These are phyloP conservation scores for Syrphus vitripennis DNA, from an alignment of 2,888 invertebrate genomes.

Conservation along the genomic window DNA sequence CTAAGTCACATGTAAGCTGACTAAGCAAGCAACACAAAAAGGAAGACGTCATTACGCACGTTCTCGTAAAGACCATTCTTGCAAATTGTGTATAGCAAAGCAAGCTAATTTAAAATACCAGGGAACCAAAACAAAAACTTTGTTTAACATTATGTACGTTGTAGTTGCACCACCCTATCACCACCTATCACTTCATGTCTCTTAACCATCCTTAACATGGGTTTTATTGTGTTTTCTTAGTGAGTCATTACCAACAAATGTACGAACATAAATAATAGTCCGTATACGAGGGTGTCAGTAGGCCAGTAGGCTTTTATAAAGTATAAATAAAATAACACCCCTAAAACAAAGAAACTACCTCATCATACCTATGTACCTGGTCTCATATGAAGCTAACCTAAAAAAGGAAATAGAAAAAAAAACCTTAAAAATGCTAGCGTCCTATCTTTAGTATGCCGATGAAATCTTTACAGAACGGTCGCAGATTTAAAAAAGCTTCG, in stretches of 20 bases:
- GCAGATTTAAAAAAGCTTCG: not conserved
- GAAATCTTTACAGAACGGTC: conserved; percentile 39
- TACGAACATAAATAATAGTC: not conserved
- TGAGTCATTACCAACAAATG: conserved; percentile 63
- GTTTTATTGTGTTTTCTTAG: conserved; percentile 23
- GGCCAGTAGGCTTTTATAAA: conserved; percentile 48
- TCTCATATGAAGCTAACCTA: conserved; percentile 6
- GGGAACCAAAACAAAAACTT: conserved; percentile 58
- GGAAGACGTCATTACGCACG: conserved; percentile 25
- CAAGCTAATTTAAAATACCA: conserved; percentile 22
- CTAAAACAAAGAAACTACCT: conserved; percentile 3
- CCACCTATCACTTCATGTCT: not conserved
- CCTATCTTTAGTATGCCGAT: conserved; percentile 48
- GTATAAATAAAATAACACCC: conserved; percentile 20
- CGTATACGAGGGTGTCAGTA: conserved; percentile 47
- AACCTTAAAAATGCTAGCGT: conserved; percentile 60
- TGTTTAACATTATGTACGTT: not conserved
- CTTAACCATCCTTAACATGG: conserved; percentile 14
- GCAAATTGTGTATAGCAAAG: conserved; percentile 6
- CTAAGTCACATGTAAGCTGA: conserved; percentile 38
- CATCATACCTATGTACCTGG: not conserved
- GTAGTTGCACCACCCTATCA: not conserved
- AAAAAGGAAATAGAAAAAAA: conserved; percentile 1
- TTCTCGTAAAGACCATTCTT: conserved; percentile 16
- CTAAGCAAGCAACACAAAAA: conserved; percentile 19